Base-by-base conservation (phyloP, 2,888 invertebrate species). In the Gari tellinella region DNA sequence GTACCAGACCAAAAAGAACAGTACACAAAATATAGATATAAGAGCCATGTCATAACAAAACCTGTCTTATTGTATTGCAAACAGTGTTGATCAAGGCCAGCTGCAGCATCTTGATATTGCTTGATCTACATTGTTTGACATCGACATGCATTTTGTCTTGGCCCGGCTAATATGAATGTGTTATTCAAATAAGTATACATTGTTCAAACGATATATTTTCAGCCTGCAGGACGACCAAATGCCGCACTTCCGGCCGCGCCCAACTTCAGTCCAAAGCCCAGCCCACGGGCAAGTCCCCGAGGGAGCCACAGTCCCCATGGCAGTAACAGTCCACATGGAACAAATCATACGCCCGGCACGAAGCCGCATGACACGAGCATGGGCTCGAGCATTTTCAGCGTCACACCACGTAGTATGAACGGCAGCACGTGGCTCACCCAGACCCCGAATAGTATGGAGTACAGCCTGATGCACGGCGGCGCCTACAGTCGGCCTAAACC, bases 361-460 rank as follows among this genome's bases (percentile, higher is more conserved):
- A 65, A 58, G 43, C 60, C 46, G 8, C 79, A 72, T 37, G 72
- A 79, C 31, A 79, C 78, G 4, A 84, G 83, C 43, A 81, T 82
- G 31, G 84, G 67, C 4, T 84, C 87, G 45, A 89, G 86, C 56
- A 79, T 88, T 62, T 79, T 82, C 41, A 86, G 84, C 53, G 83
- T 86, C 26, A 86, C 88, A 12, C 84, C 86, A 0, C 66, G 84
- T 23, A 85, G 80, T 41, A 45, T 78, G 46, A 85, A 86, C 53
- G 86, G 85, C 55, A 85, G 81, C 55, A 79, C 85, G 14, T 80
- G 72, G 62, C 48, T 77, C 45, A 76, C 76, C 17, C 61, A 64
- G 45, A 76, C 78, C n/a, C 78, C 77, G 14, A 66, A 62, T 31
- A 66, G 58, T 21, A 46, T 79, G 55, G 83, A 82, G 43, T 80